A percentile compares a stretch with the other conserved stretches of the same genome.
These are phyloP conservation scores for Phalanger gymnotis DNA, from an alignment of 2,797 vertebrate species.

Conservation along the genomic window DNA sequence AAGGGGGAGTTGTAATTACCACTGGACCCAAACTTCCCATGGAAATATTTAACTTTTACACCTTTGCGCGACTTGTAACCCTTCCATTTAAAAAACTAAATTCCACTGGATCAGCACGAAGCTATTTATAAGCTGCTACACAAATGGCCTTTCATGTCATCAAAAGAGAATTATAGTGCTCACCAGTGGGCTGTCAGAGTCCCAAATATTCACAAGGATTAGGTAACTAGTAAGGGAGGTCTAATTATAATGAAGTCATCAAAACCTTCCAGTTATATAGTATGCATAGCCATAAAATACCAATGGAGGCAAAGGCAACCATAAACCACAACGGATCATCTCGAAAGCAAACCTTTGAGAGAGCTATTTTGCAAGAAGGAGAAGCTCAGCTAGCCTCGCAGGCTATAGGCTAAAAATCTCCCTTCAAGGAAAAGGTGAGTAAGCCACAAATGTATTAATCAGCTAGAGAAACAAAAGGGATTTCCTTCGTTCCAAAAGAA, in stretches of 20 bases:
- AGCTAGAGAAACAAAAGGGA: neutral
- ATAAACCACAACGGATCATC: neutral
- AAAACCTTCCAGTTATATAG: neutral
- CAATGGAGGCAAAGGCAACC: conserved; percentile 10
- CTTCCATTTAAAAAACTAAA: conserved; percentile 46
- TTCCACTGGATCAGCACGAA: neutral
- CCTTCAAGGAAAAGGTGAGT: neutral
- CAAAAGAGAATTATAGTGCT: neutral
- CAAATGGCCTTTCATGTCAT: conserved; percentile 1
- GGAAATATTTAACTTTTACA: conserved; percentile 40
- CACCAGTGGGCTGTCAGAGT: neutral
- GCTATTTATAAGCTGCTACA: conserved; percentile 26
- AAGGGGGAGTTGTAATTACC: conserved; percentile 7
- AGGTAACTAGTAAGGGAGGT: neutral
- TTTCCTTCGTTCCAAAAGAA: conserved; percentile 22
- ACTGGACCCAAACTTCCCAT: conserved; percentile 21
- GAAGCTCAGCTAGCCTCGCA: neutral
- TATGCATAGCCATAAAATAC: neutral
- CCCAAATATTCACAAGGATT: neutral
- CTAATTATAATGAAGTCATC: conserved; percentile 28
- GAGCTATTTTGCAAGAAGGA: neutral
- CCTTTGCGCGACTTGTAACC: conserved; percentile 21
- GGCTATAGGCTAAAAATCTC: conserved; percentile 1
- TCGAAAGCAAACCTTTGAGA: conserved; percentile 7
- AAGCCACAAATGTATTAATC: neutral